A percentile compares a stretch with the other conserved stretches of the same genome.
Evolutionary conservation across 2,888 invertebrate genomes (phyloP).

Genomic region (Lymantria dispar): DNA sequence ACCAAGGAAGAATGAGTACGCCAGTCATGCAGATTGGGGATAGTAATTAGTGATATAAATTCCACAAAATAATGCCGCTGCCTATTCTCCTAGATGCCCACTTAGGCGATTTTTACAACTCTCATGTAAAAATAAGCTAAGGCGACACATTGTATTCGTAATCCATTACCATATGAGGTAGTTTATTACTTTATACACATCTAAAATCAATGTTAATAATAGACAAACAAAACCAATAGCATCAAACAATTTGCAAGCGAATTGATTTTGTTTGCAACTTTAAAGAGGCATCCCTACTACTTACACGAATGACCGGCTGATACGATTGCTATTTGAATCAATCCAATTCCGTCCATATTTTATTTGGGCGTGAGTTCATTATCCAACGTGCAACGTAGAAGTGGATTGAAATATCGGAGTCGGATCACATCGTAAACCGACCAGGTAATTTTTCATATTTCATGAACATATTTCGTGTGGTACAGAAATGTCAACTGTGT

Average conservation of each 20-base stretch:
- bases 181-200: too few relatives aligned
- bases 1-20: too few relatives aligned
- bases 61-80: too few relatives aligned
- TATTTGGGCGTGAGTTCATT: slow-evolving; percentile 38
- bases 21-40: too few relatives aligned
- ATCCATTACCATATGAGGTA: too few relatives aligned
- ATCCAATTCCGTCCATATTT: slow-evolving; percentile 42
- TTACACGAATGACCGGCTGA: slow-evolving; percentile 37
- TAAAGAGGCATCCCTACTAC: slow-evolving; percentile 25
- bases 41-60: too few relatives aligned
- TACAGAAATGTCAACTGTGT: slow-evolving; percentile 26
- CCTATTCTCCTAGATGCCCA: too few relatives aligned
- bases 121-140: too few relatives aligned
- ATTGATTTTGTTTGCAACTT: slow-evolving; percentile 9
- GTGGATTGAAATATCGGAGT: slow-evolving; percentile 47
- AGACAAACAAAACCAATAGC: too few relatives aligned
- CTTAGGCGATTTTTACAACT: too few relatives aligned
- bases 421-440: slow-evolving; percentile 45
- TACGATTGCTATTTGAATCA: slow-evolving; percentile 32
- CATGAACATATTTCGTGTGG: slow-evolving; percentile 33
- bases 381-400: slow-evolving; percentile 30
- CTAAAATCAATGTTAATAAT: too few relatives aligned
- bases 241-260: neutral
- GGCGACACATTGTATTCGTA: too few relatives aligned
- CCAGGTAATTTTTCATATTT: slow-evolving; percentile 51